Evolutionary conservation across 2,888 invertebrate genomes (phyloP).

Genomic region (Philaethria dido): DNA sequence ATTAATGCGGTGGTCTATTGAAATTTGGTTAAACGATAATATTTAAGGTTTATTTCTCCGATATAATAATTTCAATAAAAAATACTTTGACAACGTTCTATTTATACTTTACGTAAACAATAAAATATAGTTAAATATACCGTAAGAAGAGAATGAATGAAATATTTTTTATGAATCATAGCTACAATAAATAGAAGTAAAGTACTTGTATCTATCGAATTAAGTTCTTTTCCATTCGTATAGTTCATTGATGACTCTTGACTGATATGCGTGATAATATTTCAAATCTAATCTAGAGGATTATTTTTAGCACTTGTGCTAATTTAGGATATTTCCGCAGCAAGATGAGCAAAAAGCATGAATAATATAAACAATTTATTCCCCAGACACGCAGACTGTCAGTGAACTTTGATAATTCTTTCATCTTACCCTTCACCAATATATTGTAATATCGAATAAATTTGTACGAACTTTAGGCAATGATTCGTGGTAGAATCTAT

Average conservation of each 20-base stretch:
- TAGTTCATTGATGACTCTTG: conserved; percentile 2
- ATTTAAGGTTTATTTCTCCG: too few relatives aligned
- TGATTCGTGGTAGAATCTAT: not conserved
- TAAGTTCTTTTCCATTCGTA: not conserved
- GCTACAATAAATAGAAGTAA: not conserved
- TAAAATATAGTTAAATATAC: too few relatives aligned
- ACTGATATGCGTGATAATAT: conserved; percentile 1
- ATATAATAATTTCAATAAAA: too few relatives aligned
- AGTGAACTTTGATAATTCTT: conserved; percentile 6
- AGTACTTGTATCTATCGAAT: too few relatives aligned
- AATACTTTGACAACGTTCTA: too few relatives aligned
- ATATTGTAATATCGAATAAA: not conserved
- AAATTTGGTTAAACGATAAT: too few relatives aligned
- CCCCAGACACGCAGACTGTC: not conserved
- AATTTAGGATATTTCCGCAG: conserved; percentile 6
- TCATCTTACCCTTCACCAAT: not conserved
- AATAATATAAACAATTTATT: conserved; percentile 3
- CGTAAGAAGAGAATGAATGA: too few relatives aligned
- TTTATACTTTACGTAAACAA: too few relatives aligned
- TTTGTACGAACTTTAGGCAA: not conserved
- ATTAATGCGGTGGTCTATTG: too few relatives aligned
- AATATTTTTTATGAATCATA: not conserved
- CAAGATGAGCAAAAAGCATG: not conserved
- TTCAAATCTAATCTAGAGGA: conserved; percentile 5
- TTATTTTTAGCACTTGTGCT: not conserved